A percentile compares a stretch with the other conserved stretches of the same genome.
Conservation (phyloP, 2,888 invertebrate species). For the Spialia ferax region DNA sequence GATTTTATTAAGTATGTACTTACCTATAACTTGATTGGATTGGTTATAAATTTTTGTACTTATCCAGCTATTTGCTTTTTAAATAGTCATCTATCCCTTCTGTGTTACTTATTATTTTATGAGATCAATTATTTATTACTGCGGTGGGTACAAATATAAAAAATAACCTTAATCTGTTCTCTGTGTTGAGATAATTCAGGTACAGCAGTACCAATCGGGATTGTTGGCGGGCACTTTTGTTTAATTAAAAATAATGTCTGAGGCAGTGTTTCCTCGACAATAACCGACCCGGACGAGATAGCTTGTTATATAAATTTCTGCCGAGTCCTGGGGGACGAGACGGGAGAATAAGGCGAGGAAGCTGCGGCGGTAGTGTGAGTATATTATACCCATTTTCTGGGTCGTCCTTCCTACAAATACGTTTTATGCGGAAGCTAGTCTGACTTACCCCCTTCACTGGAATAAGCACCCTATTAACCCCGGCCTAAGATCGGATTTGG, state of each 20-base stretch:
- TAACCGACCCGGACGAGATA: constrained; percentile 82
- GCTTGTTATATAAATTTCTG: constrained; percentile 86
- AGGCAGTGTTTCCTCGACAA: constrained; percentile 81
- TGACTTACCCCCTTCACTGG: constrained; percentile 53
- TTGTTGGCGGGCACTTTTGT: constrained; percentile 71
- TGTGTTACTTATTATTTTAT: no score
- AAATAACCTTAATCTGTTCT: background rate
- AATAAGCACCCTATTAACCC: constrained; percentile 59
- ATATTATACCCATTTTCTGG: constrained; percentile 87
- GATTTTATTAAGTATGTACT: no score
- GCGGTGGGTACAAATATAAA: background rate
- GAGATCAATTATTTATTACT: no score
- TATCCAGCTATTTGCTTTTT: background rate
- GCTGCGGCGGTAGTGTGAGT: constrained; percentile 82
- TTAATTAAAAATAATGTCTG: constrained; percentile 85
- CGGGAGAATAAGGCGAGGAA: constrained; percentile 80
- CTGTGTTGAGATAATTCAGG: background rate
- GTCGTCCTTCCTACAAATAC: constrained; percentile 87
- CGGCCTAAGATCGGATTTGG: constrained; percentile 55
- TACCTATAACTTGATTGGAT: no score
- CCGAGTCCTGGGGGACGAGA: constrained; percentile 81
- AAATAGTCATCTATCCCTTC: no score
- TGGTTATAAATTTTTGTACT: background rate
- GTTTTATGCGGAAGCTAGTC: constrained; percentile 86
- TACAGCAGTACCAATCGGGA: constrained; percentile 40